Evolutionary conservation across 2,797 vertebrate species (phyloP).

Genomic region (Vespertilio murinus): DNA sequence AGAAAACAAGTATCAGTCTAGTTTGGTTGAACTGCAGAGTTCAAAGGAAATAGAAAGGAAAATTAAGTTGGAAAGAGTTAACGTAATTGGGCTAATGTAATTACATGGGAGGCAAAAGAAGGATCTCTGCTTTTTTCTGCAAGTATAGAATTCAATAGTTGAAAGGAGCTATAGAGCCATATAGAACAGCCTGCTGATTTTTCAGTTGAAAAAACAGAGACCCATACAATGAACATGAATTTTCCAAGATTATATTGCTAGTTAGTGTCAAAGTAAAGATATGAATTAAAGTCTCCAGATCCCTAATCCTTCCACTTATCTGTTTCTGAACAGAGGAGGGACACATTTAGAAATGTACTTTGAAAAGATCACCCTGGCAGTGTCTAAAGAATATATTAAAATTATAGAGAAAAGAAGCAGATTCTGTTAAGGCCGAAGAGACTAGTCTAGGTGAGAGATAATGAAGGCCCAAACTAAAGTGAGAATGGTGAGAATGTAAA

Average conservation of each 20-base stretch:
- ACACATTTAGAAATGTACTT: constrained; percentile 9
- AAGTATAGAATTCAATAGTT: background rate
- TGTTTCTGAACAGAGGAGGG: background rate
- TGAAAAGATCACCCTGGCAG: background rate
- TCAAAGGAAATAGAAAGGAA: background rate
- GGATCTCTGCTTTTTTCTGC: background rate
- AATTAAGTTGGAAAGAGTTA: constrained; percentile 18
- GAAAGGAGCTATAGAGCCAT: background rate
- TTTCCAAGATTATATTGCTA: background rate
- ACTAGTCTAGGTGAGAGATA: background rate
- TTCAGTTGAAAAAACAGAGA: background rate
- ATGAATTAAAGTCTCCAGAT: background rate
- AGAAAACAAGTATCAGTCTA: background rate
- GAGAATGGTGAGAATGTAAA: background rate
- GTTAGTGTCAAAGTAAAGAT: background rate
- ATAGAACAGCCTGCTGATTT: constrained; percentile 15
- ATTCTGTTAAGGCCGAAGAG: background rate
- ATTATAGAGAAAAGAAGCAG: constrained; percentile 1
- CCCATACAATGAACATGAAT: background rate
- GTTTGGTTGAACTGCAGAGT: background rate
- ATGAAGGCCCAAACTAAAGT: background rate
- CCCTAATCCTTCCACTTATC: background rate
- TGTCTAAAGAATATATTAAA: constrained; percentile 1
- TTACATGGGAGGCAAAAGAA: background rate
- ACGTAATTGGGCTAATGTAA: background rate